phyloP scores from a whole-genome alignment of 2,797 vertebrate species.

The Poeciliopsis turneri region DNA sequence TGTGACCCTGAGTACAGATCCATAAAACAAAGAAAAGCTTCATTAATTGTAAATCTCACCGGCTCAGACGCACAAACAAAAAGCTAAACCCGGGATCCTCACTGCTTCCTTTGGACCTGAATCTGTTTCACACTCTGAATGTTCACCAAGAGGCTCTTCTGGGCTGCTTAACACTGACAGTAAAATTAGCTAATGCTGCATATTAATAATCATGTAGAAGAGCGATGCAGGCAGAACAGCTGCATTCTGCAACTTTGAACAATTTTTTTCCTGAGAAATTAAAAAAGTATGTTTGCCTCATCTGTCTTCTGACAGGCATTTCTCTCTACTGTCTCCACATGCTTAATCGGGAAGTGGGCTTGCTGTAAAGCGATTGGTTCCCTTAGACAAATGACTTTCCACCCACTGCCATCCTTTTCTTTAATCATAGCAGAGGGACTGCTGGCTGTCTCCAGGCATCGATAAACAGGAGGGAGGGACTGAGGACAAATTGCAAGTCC shows the following conservation, averaged over 20 bases:
- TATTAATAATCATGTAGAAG: constrained; percentile 34
- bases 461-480: neutral
- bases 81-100: constrained; percentile 1
- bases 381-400: neutral
- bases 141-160: constrained; percentile 22
- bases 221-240: constrained; percentile 2
- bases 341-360: neutral
- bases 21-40: neutral
- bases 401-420: neutral
- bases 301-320: neutral
- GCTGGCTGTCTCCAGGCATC: neutral
- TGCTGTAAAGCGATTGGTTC: neutral
- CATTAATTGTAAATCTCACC: constrained; percentile 11
- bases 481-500: neutral
- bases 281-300: neutral
- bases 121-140: constrained; percentile 11
- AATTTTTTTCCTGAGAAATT: neutral
- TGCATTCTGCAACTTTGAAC: neutral
- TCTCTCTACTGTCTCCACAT: neutral
- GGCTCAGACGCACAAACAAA: constrained; percentile 15
- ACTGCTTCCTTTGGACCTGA: constrained; percentile 14
- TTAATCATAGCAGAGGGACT: neutral
- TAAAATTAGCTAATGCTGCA: constrained; percentile 32
- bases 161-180: constrained; percentile 10
- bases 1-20: constrained; percentile 21